Conservation (phyloP, 2,797 vertebrate species). For the Orientallactaga sibirica region DNA sequence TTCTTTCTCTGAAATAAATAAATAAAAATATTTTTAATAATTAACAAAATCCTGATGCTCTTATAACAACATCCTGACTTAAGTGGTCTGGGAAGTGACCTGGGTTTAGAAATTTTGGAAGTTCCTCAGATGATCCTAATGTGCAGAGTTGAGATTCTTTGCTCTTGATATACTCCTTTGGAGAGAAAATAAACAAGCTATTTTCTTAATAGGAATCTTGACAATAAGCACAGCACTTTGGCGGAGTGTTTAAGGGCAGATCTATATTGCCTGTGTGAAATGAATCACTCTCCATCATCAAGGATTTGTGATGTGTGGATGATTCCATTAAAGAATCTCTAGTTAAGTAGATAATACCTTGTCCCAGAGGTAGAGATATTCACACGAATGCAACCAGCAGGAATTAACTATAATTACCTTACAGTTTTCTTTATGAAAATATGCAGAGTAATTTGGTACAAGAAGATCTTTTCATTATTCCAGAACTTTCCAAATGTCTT, state of each 20-base stretch:
- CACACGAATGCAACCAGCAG: background rate
- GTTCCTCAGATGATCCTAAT: background rate
- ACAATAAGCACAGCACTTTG: background rate
- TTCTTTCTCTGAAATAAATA: too few relatives aligned
- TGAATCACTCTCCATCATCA: constrained; percentile 26
- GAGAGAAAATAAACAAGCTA: background rate
- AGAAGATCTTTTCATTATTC: constrained; percentile 21
- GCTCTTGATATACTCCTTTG: background rate
- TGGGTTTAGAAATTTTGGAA: background rate
- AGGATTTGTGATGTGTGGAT: background rate
- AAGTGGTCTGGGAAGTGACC: background rate
- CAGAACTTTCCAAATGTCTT: constrained; percentile 42
- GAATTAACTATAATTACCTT: constrained; percentile 8
- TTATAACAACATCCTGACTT: constrained; percentile 14
- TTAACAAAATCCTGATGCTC: too few relatives aligned
- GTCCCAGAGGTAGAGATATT: background rate
- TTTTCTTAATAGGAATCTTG: background rate
- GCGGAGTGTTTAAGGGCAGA: background rate
- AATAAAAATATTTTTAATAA: background rate
- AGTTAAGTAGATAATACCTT: background rate
- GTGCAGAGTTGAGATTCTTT: background rate
- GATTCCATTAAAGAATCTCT: background rate
- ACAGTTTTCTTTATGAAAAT: constrained; percentile 46
- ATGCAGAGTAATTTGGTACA: background rate
- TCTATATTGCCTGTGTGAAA: background rate